These are phyloP conservation scores for Imbricaverruca yamaguchii DNA, from an alignment of 2,888 invertebrate species.

Conservation along the genomic window DNA sequence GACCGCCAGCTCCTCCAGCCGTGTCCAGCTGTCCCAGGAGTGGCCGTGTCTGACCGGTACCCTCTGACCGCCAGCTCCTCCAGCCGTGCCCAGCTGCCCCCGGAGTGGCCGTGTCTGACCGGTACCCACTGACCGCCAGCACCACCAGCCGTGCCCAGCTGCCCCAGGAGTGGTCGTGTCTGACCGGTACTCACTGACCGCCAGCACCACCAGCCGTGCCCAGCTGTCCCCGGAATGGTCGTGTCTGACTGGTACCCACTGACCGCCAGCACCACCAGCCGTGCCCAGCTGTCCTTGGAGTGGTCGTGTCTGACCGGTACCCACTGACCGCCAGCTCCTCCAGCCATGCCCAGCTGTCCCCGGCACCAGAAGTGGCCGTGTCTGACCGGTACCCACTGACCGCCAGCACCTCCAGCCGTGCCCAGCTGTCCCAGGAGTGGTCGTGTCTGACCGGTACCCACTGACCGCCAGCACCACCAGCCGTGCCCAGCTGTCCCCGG, in stretches of 20 bases:
- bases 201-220: neutral
- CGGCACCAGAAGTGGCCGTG: too few relatives aligned
- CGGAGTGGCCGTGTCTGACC: too few relatives aligned
- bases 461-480: neutral
- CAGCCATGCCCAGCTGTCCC: neutral
- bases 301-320: too few relatives aligned
- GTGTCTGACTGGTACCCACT: too few relatives aligned
- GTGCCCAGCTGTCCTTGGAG: neutral
- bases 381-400: too few relatives aligned
- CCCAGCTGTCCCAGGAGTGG: neutral
- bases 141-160: neutral
- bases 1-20: neutral
- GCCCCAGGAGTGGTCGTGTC: neutral
- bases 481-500: neutral
- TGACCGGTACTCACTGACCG: too few relatives aligned
- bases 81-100: neutral
- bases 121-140: neutral
- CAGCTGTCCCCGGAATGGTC: neutral
- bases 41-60: neutral
- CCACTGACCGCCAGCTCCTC: neutral
- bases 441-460: too few relatives aligned
- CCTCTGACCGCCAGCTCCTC: neutral
- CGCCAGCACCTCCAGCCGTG: neutral
- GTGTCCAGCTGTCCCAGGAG: neutral
- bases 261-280: neutral